A percentile compares a stretch with the other conserved stretches of the same genome.
These are phyloP conservation scores for Acronicta aceris DNA, from an alignment of 2,888 invertebrate species.

Conservation along the genomic window DNA sequence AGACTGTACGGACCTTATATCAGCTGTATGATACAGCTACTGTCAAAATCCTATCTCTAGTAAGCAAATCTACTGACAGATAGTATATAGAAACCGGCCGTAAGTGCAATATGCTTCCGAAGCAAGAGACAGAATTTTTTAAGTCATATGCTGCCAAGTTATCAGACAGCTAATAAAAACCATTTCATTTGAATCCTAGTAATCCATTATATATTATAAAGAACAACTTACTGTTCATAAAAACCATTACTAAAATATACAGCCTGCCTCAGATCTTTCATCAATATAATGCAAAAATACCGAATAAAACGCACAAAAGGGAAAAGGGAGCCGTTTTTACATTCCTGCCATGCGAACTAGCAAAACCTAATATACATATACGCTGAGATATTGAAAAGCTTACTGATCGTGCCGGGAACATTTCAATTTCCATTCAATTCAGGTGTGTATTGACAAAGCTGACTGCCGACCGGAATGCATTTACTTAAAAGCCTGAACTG, in stretches of 20 bases:
- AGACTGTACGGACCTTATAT: too few species aligned
- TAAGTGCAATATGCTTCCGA: too few species aligned
- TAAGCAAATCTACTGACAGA: too few species aligned
- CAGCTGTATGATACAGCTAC: too few species aligned
- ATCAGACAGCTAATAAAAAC: not conserved
- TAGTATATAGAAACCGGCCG: too few species aligned
- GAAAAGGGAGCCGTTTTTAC: conserved; percentile 27
- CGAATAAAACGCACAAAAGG: conserved; percentile 30
- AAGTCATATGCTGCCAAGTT: too few species aligned
- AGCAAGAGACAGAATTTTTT: too few species aligned
- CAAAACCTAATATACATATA: conserved; percentile 27
- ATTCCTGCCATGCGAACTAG: conserved; percentile 37
- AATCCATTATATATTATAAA: not conserved
- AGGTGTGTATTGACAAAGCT: conserved; percentile 62
- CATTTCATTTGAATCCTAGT: not conserved
- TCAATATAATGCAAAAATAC: conserved; percentile 35
- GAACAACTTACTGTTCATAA: not conserved
- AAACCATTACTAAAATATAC: conserved; percentile 5
- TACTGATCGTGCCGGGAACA: conserved; percentile 48
- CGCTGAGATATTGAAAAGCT: conserved; percentile 52
- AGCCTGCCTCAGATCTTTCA: conserved; percentile 8
- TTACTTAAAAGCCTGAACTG: conserved; percentile 65
- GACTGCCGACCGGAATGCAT: conserved; percentile 61
- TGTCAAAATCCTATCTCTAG: too few species aligned
- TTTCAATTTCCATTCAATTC: conserved; percentile 63